A percentile compares a stretch with the other conserved stretches of the same genome.
These are phyloP conservation scores for Junonia oenone DNA, from an alignment of 2,888 invertebrate species.

Conservation along the genomic window DNA sequence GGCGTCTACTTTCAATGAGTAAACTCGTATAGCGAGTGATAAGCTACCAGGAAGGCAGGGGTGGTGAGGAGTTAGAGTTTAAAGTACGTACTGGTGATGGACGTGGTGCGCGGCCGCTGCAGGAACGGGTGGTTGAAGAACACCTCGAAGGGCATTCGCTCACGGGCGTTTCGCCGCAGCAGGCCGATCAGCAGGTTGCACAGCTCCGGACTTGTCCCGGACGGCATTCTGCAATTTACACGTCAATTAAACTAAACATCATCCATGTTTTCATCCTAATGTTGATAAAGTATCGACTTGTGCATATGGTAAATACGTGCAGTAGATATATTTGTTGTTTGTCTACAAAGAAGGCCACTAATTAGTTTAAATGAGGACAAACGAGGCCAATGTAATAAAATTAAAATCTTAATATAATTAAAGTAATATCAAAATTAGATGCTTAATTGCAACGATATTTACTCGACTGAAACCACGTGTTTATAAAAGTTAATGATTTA, in stretches of 20 bases:
- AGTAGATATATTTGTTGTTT: background rate
- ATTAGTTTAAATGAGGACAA: background rate
- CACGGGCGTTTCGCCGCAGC: conserved; percentile 93
- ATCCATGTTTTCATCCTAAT: background rate
- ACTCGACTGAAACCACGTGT: background rate
- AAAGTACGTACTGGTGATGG: conserved; percentile 64
- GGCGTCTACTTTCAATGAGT: background rate
- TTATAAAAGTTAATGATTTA: background rate
- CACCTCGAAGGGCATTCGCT: conserved; percentile 96
- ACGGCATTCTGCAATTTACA: conserved; percentile 87
- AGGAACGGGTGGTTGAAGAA: conserved; percentile 97
- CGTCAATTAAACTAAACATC: background rate
- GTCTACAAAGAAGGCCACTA: background rate
- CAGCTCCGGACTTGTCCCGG: conserved; percentile 94
- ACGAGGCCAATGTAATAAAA: background rate
- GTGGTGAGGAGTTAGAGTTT: background rate
- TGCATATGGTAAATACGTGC: background rate
- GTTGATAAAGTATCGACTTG: background rate
- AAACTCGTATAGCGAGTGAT: background rate
- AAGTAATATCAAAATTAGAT: background rate
- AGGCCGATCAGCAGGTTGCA: conserved; percentile 92
- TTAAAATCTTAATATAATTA: background rate
- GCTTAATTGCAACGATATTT: background rate
- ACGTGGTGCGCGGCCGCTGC: conserved; percentile 80
- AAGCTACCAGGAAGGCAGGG: background rate